Evolutionary conservation across 2,888 invertebrate species (phyloP), one percentile per base, ranked within the genome.

Genomic region (Calameuta filiformis): DNA sequence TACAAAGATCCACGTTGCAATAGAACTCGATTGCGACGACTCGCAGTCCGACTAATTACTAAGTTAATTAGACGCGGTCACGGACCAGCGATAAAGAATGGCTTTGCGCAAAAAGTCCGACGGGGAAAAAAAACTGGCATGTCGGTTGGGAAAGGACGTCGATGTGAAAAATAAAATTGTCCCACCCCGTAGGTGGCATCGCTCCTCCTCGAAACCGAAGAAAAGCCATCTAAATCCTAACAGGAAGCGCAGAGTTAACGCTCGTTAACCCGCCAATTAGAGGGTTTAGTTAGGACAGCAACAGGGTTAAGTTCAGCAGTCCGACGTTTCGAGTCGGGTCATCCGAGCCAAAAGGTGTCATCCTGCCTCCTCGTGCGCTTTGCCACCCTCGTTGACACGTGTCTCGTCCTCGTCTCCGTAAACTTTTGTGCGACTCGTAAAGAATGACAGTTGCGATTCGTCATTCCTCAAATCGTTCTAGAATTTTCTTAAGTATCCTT

Each of bases 181-280:
- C 12, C 9, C 23, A 23, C 56, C 56, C 56, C 56, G 56, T 23
- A 23, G 15, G 31, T 31, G 37, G 15, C 56, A 4, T 23, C 23
- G 56, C 68, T 68, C 23, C 31, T 30, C 12, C 31, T 30, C 12
- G 80, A 79, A 86, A 86, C 84, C 80, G 83, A 88, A 88, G 86
- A 84, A 91, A 90, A 90, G 85, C 85, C 85, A 86, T 89, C 87
- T 89, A 91, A 91, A 56, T 56, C 90, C 91, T 89, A 87, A 90
- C 91, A 90, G 91, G 91, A 91, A 91, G 89, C 85, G 83, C 82
- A 79, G 86, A 91, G 90, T 91, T 91, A 90, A 89, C 88, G 89
- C 90, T 91, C 86, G 91, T 91, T 91, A 90, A 91, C 90, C 91
- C 89, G 85, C 83, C 89, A 90, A 91, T 91, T 91, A 89, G 87